Evolutionary conservation across 2,797 vertebrate genomes (phyloP), one percentile per base, ranked within the genome.

Genomic region (Sebastes variabilis): DNA sequence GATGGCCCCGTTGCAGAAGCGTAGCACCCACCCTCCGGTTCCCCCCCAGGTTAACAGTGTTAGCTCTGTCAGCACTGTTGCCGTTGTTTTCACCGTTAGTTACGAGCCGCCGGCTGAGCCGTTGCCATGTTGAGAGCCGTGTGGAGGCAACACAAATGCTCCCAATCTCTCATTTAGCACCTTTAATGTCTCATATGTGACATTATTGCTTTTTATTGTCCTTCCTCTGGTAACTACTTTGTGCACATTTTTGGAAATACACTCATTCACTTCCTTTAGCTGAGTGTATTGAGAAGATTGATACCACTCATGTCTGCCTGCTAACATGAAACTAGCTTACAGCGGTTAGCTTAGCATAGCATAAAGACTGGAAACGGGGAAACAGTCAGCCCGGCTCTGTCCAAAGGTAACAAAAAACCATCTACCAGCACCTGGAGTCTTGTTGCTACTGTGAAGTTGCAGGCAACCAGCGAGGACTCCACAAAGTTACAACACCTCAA

Each of bases 1-100:
- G 38, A 14, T 2, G 12, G 36, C 2, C 0, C 36, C 36, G 13
- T 38, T 14, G 36, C 12, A 0, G 0, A 38, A 13, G 36, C 2
- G 13, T 42, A 42, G 5, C 0, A 38, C 36, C 36, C 36, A 38
- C 36, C 36, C 36, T 38, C 36, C 1, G 36, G 7, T 1, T 20
- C 18, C 18, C 34, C 0, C 12, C 0, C 34, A 36, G 34, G 34
- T 36, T 36, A 36, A 36, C 42, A 46, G 0, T 38, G 36, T 38
- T 38, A 38, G 1, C 42, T 49, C 0, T 38, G 36, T 38, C 36
- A 0, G 13, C 0, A 38, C 36, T 14, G 36, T 38, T 38, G 13
- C 13, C 0, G 36, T 38, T 14, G 36, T 38, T 38, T 38, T 36
- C 36, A 36, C 36, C 4, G 36, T 36, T 1, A 36, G 36, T 4